Percentiles rank a stretch among this genome's conserved stretches.
Conservation (phyloP, 2,888 invertebrate genomes). For the Blomia tropicalis region DNA sequence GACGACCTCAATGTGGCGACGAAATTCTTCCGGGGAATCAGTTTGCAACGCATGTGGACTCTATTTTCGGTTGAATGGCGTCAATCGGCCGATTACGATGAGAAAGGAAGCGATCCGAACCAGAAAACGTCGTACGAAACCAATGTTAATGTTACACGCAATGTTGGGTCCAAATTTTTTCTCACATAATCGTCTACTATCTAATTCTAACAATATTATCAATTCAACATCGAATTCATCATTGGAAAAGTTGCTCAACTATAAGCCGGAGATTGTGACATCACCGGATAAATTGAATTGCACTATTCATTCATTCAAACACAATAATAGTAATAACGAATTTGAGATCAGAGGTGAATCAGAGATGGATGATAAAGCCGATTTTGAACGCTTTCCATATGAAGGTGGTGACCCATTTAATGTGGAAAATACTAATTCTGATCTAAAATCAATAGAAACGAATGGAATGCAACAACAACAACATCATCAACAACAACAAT, state of each 20-base stretch:
- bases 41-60: slow-evolving; percentile 17
- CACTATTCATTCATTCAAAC: background rate
- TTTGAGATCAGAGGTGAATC: background rate
- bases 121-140: slow-evolving; percentile 10
- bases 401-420: background rate
- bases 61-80: slow-evolving; percentile 9
- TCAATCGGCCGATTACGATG: slow-evolving; percentile 16
- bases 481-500: background rate
- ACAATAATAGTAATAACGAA: background rate
- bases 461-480: background rate
- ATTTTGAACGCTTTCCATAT: background rate
- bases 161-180: slow-evolving; percentile 16
- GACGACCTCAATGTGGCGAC: slow-evolving; percentile 19
- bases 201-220: background rate
- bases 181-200: background rate
- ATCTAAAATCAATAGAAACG: background rate
- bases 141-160: slow-evolving; percentile 12
- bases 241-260: slow-evolving; percentile 10
- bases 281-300: background rate
- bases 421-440: background rate
- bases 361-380: background rate
- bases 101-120: slow-evolving; percentile 9
- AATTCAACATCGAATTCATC: background rate
- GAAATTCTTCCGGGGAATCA: slow-evolving; percentile 7
- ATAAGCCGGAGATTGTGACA: background rate